phyloP scores from a whole-genome alignment of 2,888 invertebrate genomes.

The Epirrita christyi region DNA sequence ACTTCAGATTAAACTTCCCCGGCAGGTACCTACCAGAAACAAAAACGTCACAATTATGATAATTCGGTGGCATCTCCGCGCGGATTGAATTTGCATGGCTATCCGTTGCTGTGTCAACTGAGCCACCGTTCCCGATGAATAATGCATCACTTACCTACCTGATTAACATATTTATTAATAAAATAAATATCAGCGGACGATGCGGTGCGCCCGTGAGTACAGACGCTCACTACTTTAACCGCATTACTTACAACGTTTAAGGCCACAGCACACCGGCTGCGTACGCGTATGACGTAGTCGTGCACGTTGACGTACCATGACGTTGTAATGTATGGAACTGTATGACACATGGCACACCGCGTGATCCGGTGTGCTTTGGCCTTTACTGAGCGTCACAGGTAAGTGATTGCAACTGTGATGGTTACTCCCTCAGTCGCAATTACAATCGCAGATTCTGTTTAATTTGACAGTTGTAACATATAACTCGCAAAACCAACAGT shows the following conservation, averaged over 20 bases:
- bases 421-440: no score
- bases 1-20: conserved; percentile 82
- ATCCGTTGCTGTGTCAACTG: conserved; percentile 83
- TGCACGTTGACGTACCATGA: no score
- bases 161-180: conserved; percentile 85
- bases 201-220: conserved; percentile 33
- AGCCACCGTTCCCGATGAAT: conserved; percentile 78
- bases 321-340: no score
- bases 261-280: no score
- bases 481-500: no score
- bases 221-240: neutral
- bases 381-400: no score
- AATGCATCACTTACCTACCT: conserved; percentile 81
- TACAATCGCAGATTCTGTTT: no score
- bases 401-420: no score
- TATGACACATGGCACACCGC: no score
- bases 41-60: conserved; percentile 85
- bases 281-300: no score
- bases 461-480: no score
- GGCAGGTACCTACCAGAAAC: conserved; percentile 80
- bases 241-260: neutral
- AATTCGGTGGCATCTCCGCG: conserved; percentile 76
- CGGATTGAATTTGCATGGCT: conserved; percentile 84
- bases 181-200: conserved; percentile 79
- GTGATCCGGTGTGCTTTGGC: no score